phyloP scores from a whole-genome alignment of 1,140 invertebrate genomes.

The Orius insidiosus region DNA sequence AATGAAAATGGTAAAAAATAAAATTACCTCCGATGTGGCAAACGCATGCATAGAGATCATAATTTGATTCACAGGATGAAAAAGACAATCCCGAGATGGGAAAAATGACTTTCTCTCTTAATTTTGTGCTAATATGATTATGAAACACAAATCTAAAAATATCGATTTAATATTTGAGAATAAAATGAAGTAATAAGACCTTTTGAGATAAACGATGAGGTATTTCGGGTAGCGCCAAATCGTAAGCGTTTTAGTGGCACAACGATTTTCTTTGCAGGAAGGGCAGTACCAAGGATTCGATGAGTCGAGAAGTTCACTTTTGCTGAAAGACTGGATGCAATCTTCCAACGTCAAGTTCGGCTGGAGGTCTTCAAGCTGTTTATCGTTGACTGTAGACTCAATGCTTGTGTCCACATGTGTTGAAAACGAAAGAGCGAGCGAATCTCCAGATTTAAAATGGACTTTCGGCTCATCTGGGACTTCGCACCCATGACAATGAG shows the following conservation, averaged over 20 bases:
- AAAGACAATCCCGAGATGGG: slow-evolving; percentile 33
- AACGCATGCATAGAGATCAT: slow-evolving; percentile 50
- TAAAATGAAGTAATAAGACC: slow-evolving; percentile 28
- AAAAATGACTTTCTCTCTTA: slow-evolving; percentile 48
- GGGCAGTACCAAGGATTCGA: slow-evolving; percentile 58
- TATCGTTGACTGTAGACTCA: slow-evolving; percentile 18
- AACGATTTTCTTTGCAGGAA: slow-evolving; percentile 43
- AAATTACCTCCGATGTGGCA: slow-evolving; percentile 50
- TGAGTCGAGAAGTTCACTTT: slow-evolving; percentile 48
- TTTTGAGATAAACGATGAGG: slow-evolving; percentile 52
- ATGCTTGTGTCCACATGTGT: slow-evolving; percentile 20
- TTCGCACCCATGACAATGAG: slow-evolving; percentile 42
- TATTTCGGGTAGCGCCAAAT: slow-evolving; percentile 51
- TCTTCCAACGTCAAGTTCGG: slow-evolving; percentile 42
- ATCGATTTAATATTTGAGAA: not conserved
- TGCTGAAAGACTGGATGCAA: slow-evolving; percentile 49
- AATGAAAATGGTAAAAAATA: not conserved
- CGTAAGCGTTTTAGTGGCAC: slow-evolving; percentile 50
- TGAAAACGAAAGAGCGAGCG: slow-evolving; percentile 36
- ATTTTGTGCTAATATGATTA: slow-evolving; percentile 46
- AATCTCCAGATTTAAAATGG: slow-evolving; percentile 35
- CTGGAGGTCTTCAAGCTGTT: slow-evolving; percentile 22
- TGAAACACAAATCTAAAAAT: slow-evolving; percentile 47
- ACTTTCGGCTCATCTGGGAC: slow-evolving; percentile 33
- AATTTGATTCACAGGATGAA: slow-evolving; percentile 26